A percentile compares a stretch with the other conserved stretches of the same genome.
These are phyloP conservation scores for Podilymbus podiceps DNA, from an alignment of 2,113 vertebrate species.

Conservation along the genomic window DNA sequence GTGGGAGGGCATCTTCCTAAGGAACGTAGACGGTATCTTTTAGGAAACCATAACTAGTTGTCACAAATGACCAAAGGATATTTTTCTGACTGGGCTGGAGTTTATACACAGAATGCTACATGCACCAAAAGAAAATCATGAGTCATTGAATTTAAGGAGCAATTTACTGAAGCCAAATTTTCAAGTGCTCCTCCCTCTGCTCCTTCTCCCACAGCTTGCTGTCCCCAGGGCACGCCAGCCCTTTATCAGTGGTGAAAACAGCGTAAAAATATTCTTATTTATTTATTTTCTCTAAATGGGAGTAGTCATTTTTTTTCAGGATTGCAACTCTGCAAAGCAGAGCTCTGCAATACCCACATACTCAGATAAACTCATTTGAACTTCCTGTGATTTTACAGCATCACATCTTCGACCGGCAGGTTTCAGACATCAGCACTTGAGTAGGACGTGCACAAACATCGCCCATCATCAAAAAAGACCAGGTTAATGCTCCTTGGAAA, in stretches of 20 bases:
- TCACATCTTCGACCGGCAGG: neutral
- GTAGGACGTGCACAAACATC: neutral
- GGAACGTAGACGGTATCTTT: conserved; percentile 12
- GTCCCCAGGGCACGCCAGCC: neutral
- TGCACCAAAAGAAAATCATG: neutral
- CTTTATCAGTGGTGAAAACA: neutral
- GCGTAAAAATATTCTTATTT: neutral
- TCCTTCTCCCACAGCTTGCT: neutral
- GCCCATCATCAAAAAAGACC: neutral
- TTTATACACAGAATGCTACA: neutral
- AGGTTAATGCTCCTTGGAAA: neutral
- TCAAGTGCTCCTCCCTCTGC: neutral
- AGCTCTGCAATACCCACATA: neutral
- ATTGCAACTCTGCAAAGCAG: neutral
- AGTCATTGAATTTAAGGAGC: neutral
- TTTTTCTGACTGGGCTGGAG: conserved; percentile 1
- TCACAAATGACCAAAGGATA: neutral
- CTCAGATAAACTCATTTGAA: neutral
- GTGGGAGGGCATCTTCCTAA: conserved; percentile 36
- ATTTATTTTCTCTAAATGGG: neutral
- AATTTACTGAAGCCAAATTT: neutral
- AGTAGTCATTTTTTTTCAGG: neutral
- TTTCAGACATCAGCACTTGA: neutral
- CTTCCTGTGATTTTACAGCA: neutral
- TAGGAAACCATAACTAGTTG: neutral